Conservation (phyloP, 2,797 vertebrate genomes). For the Lithobates sylvaticus region DNA sequence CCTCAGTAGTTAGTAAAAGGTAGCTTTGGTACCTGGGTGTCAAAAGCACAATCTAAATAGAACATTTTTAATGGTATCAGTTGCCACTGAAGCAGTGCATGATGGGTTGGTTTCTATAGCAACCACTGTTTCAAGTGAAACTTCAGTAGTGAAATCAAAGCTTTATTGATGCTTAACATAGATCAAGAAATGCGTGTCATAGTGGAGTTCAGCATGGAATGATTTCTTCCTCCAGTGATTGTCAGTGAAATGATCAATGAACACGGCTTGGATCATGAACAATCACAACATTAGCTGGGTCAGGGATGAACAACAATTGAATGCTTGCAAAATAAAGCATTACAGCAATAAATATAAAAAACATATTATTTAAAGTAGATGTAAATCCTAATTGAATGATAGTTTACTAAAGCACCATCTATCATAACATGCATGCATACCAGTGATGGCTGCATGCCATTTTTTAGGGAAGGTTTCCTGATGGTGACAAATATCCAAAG, state of each 20-base stretch:
- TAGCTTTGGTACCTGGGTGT: neutral
- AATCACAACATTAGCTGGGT: neutral
- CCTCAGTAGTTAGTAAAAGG: neutral
- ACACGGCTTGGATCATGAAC: no score
- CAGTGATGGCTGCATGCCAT: no score
- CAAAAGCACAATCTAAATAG: neutral
- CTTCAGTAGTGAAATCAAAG: neutral
- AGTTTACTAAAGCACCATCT: no score
- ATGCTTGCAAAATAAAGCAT: neutral
- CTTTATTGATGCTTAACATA: slow-evolving; percentile 3
- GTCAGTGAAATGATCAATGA: neutral
- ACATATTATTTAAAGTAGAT: neutral
- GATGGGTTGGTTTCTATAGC: neutral
- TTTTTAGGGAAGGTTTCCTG: no score
- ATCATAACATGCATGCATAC: no score
- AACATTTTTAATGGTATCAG: neutral
- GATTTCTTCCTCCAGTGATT: neutral
- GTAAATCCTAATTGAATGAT: no score
- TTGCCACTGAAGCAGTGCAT: neutral
- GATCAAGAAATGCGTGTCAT: neutral
- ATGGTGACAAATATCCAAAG: no score
- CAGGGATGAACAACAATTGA: neutral
- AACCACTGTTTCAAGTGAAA: neutral
- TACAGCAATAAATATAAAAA: neutral
- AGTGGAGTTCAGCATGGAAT: neutral